phyloP scores from a whole-genome alignment of 2,797 vertebrate genomes.

The Diglossa cyanea region DNA sequence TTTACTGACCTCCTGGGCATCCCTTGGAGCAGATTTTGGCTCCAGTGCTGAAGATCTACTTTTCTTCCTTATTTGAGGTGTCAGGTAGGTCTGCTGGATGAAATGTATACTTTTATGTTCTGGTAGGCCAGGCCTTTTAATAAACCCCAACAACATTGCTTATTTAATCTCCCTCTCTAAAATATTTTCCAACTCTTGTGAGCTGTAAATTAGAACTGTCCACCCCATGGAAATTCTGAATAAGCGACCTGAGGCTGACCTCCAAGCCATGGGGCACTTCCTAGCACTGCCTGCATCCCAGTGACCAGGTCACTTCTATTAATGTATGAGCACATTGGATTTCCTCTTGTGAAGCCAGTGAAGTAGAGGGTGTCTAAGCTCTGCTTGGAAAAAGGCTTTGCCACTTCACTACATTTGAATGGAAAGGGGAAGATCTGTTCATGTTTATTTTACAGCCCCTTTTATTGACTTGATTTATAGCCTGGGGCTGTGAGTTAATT shows the following conservation, averaged over 20 bases:
- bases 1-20: neutral
- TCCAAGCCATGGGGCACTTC: neutral
- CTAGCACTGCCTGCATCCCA: slow-evolving; percentile 66
- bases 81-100: neutral
- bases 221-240: neutral
- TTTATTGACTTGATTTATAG: slow-evolving; percentile 83
- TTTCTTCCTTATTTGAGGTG: slow-evolving; percentile 10
- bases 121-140: neutral
- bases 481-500: slow-evolving; percentile 83
- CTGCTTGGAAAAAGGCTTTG: slow-evolving; percentile 61
- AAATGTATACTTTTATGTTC: slow-evolving; percentile 13
- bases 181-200: neutral
- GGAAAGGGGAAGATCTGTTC: slow-evolving; percentile 74
- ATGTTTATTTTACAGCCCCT: slow-evolving; percentile 84
- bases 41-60: neutral
- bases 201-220: slow-evolving; percentile 29
- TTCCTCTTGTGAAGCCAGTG: slow-evolving; percentile 69
- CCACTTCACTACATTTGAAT: slow-evolving; percentile 83
- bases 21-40: slow-evolving; percentile 21
- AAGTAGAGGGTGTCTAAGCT: slow-evolving; percentile 68
- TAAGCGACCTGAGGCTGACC: slow-evolving; percentile 54
- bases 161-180: slow-evolving; percentile 42
- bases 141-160: neutral
- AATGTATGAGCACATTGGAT: slow-evolving; percentile 64
- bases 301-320: slow-evolving; percentile 76